phyloP scores from a whole-genome alignment of 2,888 invertebrate genomes.

The Epirrhoe tristata region DNA sequence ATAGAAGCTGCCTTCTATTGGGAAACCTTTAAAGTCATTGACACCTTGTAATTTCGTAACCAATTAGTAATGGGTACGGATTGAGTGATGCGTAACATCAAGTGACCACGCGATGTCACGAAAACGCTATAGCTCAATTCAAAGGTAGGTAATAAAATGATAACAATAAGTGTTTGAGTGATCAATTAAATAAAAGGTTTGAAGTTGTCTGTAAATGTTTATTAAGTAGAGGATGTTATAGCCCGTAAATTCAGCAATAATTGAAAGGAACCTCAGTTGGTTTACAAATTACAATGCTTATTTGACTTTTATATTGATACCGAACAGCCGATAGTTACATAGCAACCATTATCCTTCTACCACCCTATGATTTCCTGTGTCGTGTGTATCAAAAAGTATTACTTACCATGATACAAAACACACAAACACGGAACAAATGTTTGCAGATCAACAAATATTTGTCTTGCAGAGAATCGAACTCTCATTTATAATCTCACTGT shows the following conservation, averaged over 20 bases:
- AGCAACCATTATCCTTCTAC: no score
- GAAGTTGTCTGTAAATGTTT: conserved; percentile 9
- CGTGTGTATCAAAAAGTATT: no score
- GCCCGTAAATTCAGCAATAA: not conserved
- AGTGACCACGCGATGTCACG: conserved; percentile 40
- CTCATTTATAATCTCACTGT: no score
- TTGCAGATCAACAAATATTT: not conserved
- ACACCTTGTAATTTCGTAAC: conserved; percentile 43
- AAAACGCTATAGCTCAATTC: conserved; percentile 31
- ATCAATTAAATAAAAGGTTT: conserved; percentile 22
- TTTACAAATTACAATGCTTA: not conserved
- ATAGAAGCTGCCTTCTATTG: not conserved
- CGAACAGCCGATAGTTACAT: no score
- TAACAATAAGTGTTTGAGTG: conserved; percentile 23
- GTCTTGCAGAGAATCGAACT: no score
- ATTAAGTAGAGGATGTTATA: conserved; percentile 2
- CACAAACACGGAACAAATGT: not conserved
- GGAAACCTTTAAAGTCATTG: conserved; percentile 36
- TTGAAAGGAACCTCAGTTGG: not conserved
- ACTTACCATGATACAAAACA: not conserved
- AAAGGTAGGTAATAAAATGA: conserved; percentile 15
- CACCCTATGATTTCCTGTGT: no score
- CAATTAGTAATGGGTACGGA: conserved; percentile 45
- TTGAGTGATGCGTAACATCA: conserved; percentile 44
- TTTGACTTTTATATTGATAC: no score